These are phyloP conservation scores for Salarias fasciatus DNA, from an alignment of 2,797 vertebrate species.

Conservation along the genomic window DNA sequence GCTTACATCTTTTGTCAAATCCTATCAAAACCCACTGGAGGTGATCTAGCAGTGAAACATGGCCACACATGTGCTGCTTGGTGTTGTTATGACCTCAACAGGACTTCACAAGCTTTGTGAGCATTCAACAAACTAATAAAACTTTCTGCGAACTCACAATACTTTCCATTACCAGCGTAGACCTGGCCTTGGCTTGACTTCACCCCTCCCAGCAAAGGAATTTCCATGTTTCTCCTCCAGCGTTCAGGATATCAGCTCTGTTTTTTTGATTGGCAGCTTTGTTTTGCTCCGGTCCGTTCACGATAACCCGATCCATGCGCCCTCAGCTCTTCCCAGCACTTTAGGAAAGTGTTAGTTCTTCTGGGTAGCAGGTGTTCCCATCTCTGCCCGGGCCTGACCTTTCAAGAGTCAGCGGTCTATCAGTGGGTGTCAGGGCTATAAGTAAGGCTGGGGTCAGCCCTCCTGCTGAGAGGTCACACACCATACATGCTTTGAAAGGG, in stretches of 20 bases:
- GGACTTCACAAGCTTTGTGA: neutral
- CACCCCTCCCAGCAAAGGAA: slow-evolving; percentile 28
- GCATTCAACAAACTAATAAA: neutral
- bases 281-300: slow-evolving; percentile 48
- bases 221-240: slow-evolving; percentile 44
- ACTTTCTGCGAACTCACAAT: too few species aligned
- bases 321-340: slow-evolving; percentile 53
- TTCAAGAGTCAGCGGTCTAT: slow-evolving; percentile 89
- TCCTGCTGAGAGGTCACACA: slow-evolving; percentile 87
- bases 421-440: slow-evolving; percentile 86
- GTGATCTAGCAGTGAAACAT: slow-evolving; percentile 5
- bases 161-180: too few species aligned
- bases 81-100: slow-evolving; percentile 12
- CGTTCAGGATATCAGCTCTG: slow-evolving; percentile 50
- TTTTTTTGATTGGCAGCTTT: slow-evolving; percentile 58
- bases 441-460: slow-evolving; percentile 86
- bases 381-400: slow-evolving; percentile 77
- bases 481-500: slow-evolving; percentile 76
- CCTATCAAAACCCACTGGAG: neutral
- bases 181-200: too few species aligned
- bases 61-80: slow-evolving; percentile 2
- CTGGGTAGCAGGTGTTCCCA: slow-evolving; percentile 91
- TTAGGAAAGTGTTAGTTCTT: slow-evolving; percentile 65
- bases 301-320: slow-evolving; percentile 46
- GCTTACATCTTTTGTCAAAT: slow-evolving; percentile 14